These are phyloP conservation scores for Tachina fera DNA, from an alignment of 2,888 invertebrate genomes.

Conservation along the genomic window DNA sequence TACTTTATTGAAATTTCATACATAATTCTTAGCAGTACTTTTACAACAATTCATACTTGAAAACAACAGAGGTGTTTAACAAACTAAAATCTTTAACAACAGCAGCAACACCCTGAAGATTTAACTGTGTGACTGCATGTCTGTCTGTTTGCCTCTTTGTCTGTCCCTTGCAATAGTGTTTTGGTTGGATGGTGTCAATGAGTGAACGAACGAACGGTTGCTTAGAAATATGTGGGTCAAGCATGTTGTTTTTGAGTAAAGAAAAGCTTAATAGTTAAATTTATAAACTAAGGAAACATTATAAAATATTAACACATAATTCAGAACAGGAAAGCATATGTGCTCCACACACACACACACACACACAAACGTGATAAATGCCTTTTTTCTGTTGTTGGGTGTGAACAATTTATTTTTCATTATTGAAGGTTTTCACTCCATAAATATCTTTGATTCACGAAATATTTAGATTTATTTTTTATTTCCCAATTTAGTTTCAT, in stretches of 20 bases:
- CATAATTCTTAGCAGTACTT: slow-evolving; percentile 35
- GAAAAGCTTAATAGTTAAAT: slow-evolving; percentile 11
- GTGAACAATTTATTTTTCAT: slow-evolving; percentile 7
- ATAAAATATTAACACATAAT: slow-evolving; percentile 12
- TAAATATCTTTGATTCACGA: slow-evolving; percentile 54
- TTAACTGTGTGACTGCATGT: slow-evolving; percentile 18
- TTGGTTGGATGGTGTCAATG: slow-evolving; percentile 45
- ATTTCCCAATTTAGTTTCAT: slow-evolving; percentile 33
- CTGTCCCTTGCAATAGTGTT: slow-evolving; percentile 12
- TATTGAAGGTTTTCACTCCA: slow-evolving; percentile 25
- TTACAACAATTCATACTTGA: slow-evolving; percentile 48
- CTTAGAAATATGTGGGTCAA: slow-evolving; percentile 66
- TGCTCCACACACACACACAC: neutral
- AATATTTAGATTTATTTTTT: slow-evolving; percentile 10
- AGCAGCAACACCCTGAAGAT: slow-evolving; percentile 34
- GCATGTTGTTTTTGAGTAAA: slow-evolving; percentile 55
- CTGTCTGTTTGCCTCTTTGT: slow-evolving; percentile 12
- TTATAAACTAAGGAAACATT: neutral
- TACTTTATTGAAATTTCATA: neutral
- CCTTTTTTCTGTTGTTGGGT: neutral
- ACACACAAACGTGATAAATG: slow-evolving; percentile 11
- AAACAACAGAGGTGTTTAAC: slow-evolving; percentile 55
- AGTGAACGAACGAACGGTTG: slow-evolving; percentile 34
- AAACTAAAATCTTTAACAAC: slow-evolving; percentile 33
- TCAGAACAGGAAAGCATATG: neutral